Base-by-base conservation (phyloP, 2,888 invertebrate genomes). In the Heliconius sara region DNA sequence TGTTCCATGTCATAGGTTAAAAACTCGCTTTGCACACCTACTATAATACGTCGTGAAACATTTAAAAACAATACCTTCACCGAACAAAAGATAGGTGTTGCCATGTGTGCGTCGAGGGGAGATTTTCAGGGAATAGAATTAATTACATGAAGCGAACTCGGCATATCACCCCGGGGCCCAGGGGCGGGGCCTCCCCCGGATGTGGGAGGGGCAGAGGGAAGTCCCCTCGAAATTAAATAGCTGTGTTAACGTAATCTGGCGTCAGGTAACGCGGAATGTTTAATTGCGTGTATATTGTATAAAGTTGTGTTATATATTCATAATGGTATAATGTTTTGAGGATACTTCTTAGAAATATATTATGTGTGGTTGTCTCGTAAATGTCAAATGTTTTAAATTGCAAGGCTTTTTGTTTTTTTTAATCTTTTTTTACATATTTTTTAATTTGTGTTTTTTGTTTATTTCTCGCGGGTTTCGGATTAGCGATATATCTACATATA, bases 121-220 rank as follows among this genome's bases (percentile, higher is more conserved):
- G 81, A 83, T 80, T 73, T 84, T 85, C 85, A 83, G 84, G 84
- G 84, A 86, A 85, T 85, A 86, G 86, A 87, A 86, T 87, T 87
- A 86, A 87, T 86, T 87, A 86, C 85, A 85, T 83, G 84, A 83
- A 81, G 84, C 85, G 83, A 84, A 84, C 84, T 84, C 82, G 81
- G 85, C 84, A 81, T 83, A 85, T 84, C 85, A 83, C 82, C 81
- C 83, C 83, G 82, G 87, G 60, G 60, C 73, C 89, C 85, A 77
- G 74, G 84, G 85, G 85, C 85, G 85, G 86, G 77, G 85, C 82
- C 79, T 81, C 57, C 80, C 81, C 83, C 83, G 83, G 84, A 81
- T 82, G 84, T 83, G 84, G 86, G 86, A 82, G 84, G 84, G 81
- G 84, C 79, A 63, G 25, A 77, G 81, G 81, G 70, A 68, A 79